phyloP scores from a whole-genome alignment of 2,797 vertebrate species.

The Acrossocheilus fasciatus region DNA sequence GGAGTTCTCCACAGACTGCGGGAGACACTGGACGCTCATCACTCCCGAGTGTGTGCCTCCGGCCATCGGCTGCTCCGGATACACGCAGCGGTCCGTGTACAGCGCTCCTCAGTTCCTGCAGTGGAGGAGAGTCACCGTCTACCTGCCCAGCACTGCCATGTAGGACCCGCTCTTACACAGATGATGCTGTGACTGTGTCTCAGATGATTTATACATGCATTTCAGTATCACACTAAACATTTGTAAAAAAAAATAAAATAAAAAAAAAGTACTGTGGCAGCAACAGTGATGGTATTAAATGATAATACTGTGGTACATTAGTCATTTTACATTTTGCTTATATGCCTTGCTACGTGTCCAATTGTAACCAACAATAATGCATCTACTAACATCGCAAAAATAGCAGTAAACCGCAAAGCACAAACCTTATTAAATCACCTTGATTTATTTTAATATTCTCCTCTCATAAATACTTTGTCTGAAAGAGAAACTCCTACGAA shows the following conservation, averaged over 20 bases:
- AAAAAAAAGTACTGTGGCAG: too few relatives aligned
- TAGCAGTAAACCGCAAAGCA: background rate
- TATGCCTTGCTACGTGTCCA: too few relatives aligned
- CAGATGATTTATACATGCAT: background rate
- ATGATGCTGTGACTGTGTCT: background rate
- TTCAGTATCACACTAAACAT: background rate
- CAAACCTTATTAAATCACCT: too few relatives aligned
- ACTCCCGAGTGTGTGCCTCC: slow-evolving; percentile 95
- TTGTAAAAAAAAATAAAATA: too few relatives aligned
- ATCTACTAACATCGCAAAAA: too few relatives aligned
- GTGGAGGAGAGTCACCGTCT: slow-evolving; percentile 94
- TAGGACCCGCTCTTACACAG: slow-evolving; percentile 43
- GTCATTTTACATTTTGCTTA: too few relatives aligned
- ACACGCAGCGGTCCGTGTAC: slow-evolving; percentile 92
- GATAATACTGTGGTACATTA: too few relatives aligned
- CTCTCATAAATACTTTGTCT: background rate
- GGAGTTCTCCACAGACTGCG: slow-evolving; percentile 93
- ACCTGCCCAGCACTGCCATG: slow-evolving; percentile 90
- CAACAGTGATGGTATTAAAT: too few relatives aligned
- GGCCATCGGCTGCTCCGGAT: slow-evolving; percentile 93
- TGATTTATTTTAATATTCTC: background rate
- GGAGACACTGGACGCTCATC: slow-evolving; percentile 92
- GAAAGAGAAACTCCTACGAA: background rate
- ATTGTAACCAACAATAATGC: too few relatives aligned
- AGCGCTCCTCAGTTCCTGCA: slow-evolving; percentile 91